These are phyloP conservation scores for Metellina segmentata DNA, from an alignment of 2,888 invertebrate species.

Conservation along the genomic window DNA sequence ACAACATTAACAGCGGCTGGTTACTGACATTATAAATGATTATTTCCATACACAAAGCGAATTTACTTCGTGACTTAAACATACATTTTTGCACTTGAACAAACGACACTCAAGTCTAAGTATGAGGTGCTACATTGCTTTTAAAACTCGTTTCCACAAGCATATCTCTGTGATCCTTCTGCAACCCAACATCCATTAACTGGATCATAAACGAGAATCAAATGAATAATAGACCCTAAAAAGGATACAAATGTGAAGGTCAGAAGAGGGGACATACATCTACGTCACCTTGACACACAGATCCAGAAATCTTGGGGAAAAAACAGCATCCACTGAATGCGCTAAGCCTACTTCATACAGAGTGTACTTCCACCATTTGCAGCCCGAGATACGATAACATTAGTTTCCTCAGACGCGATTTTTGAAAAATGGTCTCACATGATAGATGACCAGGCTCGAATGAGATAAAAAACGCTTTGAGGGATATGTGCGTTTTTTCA, in stretches of 20 bases:
- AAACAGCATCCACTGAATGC: not conserved
- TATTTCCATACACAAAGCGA: no score
- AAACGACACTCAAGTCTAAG: no score
- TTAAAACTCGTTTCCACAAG: no score
- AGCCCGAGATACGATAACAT: not conserved
- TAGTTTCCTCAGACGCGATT: not conserved
- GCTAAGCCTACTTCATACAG: slow-evolving; percentile 2
- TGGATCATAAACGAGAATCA: not conserved
- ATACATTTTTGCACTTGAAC: no score
- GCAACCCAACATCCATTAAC: not conserved
- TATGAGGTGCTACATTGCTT: no score
- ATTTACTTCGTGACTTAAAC: no score
- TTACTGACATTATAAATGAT: no score
- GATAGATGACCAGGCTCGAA: slow-evolving; percentile 36
- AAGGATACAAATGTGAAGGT: not conserved
- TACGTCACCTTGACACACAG: slow-evolving; percentile 13
- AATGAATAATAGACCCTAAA: not conserved
- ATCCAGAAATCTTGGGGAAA: not conserved
- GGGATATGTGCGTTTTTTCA: slow-evolving; percentile 23
- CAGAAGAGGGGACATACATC: slow-evolving; percentile 17
- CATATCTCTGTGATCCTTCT: not conserved
- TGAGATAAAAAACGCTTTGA: slow-evolving; percentile 52
- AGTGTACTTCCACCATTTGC: not conserved
- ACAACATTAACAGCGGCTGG: no score
- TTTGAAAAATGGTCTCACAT: slow-evolving; percentile 46